Evolutionary conservation across 2,113 vertebrate genomes (phyloP), one percentile per base, ranked within the genome.

Genomic region (Anolis carolinensis): DNA sequence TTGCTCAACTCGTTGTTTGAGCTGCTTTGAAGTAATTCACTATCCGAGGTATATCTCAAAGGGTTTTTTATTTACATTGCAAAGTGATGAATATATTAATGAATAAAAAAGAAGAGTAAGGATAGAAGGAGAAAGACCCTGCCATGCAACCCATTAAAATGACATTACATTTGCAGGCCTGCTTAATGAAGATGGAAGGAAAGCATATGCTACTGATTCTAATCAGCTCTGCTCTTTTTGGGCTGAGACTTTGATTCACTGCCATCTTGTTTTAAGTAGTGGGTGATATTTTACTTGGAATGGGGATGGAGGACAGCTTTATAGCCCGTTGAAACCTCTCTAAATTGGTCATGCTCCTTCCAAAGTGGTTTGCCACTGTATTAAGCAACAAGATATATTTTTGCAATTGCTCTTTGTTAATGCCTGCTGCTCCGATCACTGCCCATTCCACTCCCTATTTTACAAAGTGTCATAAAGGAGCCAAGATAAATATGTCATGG

Each of bases 221-320:
- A 50, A 70, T 71, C 63, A 72, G 23, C 67, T n/a, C 16, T 9
- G 59, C 18, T 81, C 18, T n/a, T 67, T 70, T 48, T 80, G 89
- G 85, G 30, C 11, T 48, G 11, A 92, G 83, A 1, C 62, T 87
- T 88, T 79, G 90, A 73, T 87, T 71, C 68, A 85, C 32, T 78
- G 48, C 52, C 85, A 21, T 67, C 80, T 86, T 84, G 32, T 52
- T 76, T 90, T 39, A 86, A 83, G 16, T 39, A 89, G 72, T 50
- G 83, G 85, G 68, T 63, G 86, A 13, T 88, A 90, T 88, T 92
- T 94, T 81, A 85, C 75, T 77, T 44, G 27, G 89, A 84, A 87
- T 81, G 62, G 84, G 16, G 76, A 91, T 84, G 70, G 16, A 50
- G 90, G 82, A 70, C 90, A 88, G 52, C 76, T 94, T 75, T 81